A percentile compares a stretch with the other conserved stretches of the same genome.
Conservation (phyloP, 92 coral and sea anemone species). For the Phymanthus crucifer region DNA sequence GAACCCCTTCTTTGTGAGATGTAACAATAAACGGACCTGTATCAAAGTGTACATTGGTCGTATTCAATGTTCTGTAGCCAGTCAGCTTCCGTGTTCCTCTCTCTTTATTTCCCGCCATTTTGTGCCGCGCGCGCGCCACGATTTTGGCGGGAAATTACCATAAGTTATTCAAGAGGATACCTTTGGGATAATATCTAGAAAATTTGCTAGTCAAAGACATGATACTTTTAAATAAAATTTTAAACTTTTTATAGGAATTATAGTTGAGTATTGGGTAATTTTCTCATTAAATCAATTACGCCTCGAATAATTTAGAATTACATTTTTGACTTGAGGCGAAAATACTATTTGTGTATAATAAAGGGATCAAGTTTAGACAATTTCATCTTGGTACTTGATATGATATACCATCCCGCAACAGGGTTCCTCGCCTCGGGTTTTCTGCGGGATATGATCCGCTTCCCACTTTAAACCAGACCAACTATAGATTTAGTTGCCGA, state of each 20-base stretch:
- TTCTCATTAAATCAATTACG: not conserved
- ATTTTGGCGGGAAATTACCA: constrained; percentile 29
- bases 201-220: not conserved
- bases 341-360: constrained; percentile 27
- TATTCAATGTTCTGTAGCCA: constrained; percentile 9
- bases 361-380: constrained; percentile 22
- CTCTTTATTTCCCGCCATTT: constrained; percentile 22
- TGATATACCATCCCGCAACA: not conserved
- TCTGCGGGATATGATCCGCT: not conserved
- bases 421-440: not conserved
- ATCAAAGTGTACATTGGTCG: constrained; percentile 53
- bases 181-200: constrained; percentile 22
- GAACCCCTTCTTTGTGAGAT: constrained; percentile 44
- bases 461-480: no score
- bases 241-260: constrained; percentile 1
- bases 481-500: no score
- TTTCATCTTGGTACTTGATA: constrained; percentile 16
- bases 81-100: not conserved
- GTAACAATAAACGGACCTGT: constrained; percentile 54
- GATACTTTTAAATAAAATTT: not conserved
- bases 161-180: constrained; percentile 29
- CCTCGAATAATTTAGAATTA: constrained; percentile 2
- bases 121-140: constrained; percentile 12
- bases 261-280: not conserved
- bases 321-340: constrained; percentile 1